Percentiles rank a stretch among this genome's conserved stretches.
phyloP scores from a whole-genome alignment of 2,888 invertebrate species.

The Pollenia amentaria region DNA sequence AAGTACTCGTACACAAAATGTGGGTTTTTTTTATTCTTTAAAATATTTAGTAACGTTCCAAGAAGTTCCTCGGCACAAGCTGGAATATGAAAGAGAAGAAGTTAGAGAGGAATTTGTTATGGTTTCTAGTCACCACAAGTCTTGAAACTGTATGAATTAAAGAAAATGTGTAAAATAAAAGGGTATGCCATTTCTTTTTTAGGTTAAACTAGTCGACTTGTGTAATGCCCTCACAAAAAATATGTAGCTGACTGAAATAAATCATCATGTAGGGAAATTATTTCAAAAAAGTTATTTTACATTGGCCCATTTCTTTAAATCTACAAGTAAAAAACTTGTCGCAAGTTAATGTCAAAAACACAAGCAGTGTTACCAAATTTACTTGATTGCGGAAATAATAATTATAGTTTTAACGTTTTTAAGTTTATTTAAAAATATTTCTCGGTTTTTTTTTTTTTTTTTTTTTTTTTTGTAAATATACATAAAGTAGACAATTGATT shows the following conservation, averaged over 20 bases:
- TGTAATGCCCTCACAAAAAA: not conserved
- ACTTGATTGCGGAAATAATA: too few relatives aligned
- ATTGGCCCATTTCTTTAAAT: too few relatives aligned
- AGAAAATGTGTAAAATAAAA: conserved; percentile 12
- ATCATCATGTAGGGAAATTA: not conserved
- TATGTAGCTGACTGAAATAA: too few relatives aligned
- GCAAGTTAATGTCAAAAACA: too few relatives aligned
- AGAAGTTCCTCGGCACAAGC: conserved; percentile 16
- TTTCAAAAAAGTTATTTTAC: too few relatives aligned
- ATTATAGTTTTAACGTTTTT: too few relatives aligned
- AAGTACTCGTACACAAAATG: conserved; percentile 31
- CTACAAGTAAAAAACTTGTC: too few relatives aligned
- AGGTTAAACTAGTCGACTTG: not conserved
- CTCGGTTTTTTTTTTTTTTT: too few relatives aligned
- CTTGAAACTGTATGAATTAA: conserved; percentile 17
- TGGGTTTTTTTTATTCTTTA: conserved; percentile 20
- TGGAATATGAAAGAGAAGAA: conserved; percentile 26
- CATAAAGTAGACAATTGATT: too few relatives aligned
- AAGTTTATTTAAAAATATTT: too few relatives aligned
- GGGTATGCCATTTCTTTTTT: not conserved
- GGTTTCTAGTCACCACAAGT: conserved; percentile 48
- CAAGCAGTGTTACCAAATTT: too few relatives aligned
- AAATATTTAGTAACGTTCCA: not conserved
- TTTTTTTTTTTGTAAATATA: too few relatives aligned
- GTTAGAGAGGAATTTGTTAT: conserved; percentile 49